Percentiles rank a stretch among this genome's conserved stretches.
These are phyloP conservation scores for Actias luna DNA, from an alignment of 2,888 invertebrate genomes.

Conservation along the genomic window DNA sequence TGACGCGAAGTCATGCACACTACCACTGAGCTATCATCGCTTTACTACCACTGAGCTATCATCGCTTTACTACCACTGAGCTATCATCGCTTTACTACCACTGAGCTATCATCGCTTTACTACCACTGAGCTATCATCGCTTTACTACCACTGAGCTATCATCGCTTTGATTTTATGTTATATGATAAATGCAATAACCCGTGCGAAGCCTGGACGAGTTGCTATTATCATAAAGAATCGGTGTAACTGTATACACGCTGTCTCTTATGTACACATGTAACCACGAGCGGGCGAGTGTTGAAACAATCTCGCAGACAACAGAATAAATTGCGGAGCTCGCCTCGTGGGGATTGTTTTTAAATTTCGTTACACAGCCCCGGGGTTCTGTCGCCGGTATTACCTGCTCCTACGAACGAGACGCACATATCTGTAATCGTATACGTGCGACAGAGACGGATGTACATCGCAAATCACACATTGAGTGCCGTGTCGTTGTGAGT, in stretches of 20 bases:
- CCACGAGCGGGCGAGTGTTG: slow-evolving; percentile 30
- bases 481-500: slow-evolving; percentile 17
- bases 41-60: too few species aligned
- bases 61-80: too few species aligned
- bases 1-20: too few species aligned
- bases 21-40: too few species aligned
- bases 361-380: slow-evolving; percentile 64
- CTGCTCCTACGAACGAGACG: slow-evolving; percentile 30
- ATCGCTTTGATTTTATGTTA: too few species aligned
- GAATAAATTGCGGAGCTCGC: slow-evolving; percentile 57
- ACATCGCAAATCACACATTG: neutral
- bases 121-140: too few species aligned
- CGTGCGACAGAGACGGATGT: slow-evolving; percentile 26
- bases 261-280: slow-evolving; percentile 22
- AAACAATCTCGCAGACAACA: slow-evolving; percentile 62
- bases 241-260: slow-evolving; percentile 23
- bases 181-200: too few species aligned
- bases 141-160: too few species aligned
- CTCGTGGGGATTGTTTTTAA: slow-evolving; percentile 71
- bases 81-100: too few species aligned
- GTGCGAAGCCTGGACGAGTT: too few species aligned
- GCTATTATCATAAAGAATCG: neutral
- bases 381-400: slow-evolving; percentile 27
- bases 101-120: too few species aligned
- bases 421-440: slow-evolving; percentile 20